A percentile compares a stretch with the other conserved stretches of the same genome.
Conservation (phyloP, 2,888 invertebrate genomes). For the Nebria salina region DNA sequence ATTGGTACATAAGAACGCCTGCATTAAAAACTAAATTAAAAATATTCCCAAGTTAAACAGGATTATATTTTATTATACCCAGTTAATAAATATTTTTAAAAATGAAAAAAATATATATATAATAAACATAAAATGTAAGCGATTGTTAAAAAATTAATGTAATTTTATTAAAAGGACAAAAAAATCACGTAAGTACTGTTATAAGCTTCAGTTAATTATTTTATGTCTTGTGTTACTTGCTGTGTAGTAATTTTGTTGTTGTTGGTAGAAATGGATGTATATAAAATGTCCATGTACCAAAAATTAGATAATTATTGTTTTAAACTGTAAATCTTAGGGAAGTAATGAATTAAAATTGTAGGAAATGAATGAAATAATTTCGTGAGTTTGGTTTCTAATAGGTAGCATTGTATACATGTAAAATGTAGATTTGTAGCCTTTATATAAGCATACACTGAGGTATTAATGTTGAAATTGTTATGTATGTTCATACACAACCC, state of each 20-base stretch:
- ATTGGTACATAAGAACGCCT: not conserved
- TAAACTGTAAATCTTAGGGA: constrained; percentile 7
- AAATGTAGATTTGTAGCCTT: constrained; percentile 34
- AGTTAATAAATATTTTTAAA: constrained; percentile 45
- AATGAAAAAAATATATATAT: constrained; percentile 23
- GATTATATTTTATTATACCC: constrained; percentile 45
- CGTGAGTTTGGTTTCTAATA: constrained; percentile 41
- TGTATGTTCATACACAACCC: constrained; percentile 44
- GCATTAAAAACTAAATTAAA: constrained; percentile 19
- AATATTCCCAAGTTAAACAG: constrained; percentile 33
- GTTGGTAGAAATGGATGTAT: not conserved
- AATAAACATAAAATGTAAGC: constrained; percentile 32
- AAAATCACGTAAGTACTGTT: not conserved
- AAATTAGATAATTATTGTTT: constrained; percentile 6
- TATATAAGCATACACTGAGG: constrained; percentile 44
- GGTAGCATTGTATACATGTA: constrained; percentile 45
- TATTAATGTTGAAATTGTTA: constrained; percentile 46
- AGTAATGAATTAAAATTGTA: not conserved
- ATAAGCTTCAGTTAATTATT: not conserved
- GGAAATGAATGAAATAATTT: constrained; percentile 33
- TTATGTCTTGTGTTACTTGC: not conserved
- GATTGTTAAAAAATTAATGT: constrained; percentile 43
- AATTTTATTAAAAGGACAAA: constrained; percentile 40
- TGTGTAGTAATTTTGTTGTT: not conserved
- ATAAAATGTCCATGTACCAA: not conserved